phyloP scores from a whole-genome alignment of 2,888 invertebrate genomes.

The Lasioglossum vierecki region DNA sequence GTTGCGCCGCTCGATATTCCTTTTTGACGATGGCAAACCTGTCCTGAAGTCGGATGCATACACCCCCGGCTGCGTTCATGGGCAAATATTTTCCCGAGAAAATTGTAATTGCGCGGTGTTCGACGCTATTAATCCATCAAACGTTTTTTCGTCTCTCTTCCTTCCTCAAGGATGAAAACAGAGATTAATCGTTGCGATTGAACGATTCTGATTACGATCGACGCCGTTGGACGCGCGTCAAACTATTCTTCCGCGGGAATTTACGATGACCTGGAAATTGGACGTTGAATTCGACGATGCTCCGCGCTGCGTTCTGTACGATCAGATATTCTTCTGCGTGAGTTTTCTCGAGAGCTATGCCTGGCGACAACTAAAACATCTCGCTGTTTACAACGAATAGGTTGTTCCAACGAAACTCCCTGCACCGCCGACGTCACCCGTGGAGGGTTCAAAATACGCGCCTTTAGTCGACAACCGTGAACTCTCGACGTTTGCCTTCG shows the following conservation, averaged over 20 bases:
- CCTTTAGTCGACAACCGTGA: constrained; percentile 19
- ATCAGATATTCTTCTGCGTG: constrained; percentile 18
- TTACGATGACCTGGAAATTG: constrained; percentile 37
- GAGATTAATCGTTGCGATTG: neutral
- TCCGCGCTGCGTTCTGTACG: constrained; percentile 32
- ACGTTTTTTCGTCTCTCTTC: neutral
- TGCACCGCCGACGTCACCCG: neutral
- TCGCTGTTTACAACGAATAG: constrained; percentile 8
- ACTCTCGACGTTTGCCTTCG: neutral
- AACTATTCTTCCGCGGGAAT: neutral
- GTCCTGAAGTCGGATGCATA: constrained; percentile 11
- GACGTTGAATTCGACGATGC: constrained; percentile 29
- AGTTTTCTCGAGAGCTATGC: neutral
- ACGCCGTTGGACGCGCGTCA: neutral
- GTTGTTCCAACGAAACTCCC: constrained; percentile 15
- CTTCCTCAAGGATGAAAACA: neutral
- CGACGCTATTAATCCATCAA: constrained; percentile 2
- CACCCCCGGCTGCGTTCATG: neutral
- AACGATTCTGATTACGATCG: neutral
- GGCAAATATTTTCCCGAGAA: constrained; percentile 7
- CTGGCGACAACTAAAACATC: neutral
- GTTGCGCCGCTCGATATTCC: constrained; percentile 20
- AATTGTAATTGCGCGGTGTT: constrained; percentile 13
- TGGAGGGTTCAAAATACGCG: constrained; percentile 36
- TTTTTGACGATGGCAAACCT: constrained; percentile 14